These are phyloP conservation scores for Hippoglossus stenolepis DNA, from an alignment of 2,113 vertebrate genomes.

Conservation along the genomic window DNA sequence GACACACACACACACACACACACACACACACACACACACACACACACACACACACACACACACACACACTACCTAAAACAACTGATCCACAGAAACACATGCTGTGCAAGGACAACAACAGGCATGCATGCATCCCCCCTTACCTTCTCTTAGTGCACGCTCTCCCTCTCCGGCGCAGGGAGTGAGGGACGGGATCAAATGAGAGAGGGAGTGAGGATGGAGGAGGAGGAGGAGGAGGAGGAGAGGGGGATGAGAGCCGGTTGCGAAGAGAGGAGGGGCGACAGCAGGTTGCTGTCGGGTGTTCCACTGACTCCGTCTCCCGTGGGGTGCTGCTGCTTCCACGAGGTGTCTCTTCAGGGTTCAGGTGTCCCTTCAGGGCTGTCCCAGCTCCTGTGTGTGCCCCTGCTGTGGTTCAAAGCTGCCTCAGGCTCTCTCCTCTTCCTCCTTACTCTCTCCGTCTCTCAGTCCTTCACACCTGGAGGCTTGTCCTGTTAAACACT, in stretches of 20 bases:
- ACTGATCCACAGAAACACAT: conserved; percentile 50
- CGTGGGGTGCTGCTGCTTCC: conserved; percentile 48
- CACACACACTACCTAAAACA: conserved; percentile 24
- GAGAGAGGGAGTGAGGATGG: conserved; percentile 69
- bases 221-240: conserved; percentile 52
- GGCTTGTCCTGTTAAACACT: conserved; percentile 57
- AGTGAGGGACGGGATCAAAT: conserved; percentile 77
- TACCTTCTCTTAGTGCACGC: conserved; percentile 69
- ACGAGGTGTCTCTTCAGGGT: conserved; percentile 54
- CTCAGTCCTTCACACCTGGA: conserved; percentile 63
- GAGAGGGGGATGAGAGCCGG: conserved; percentile 52
- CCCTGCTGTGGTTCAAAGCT: conserved; percentile 16
- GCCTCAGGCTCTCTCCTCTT: conserved; percentile 3
- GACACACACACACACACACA: conserved; percentile 11
- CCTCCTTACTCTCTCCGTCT: neutral
- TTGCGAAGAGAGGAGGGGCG: conserved; percentile 73
- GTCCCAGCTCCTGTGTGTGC: conserved; percentile 44
- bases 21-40: neutral
- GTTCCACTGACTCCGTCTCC: conserved; percentile 66
- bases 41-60: conserved; percentile 4
- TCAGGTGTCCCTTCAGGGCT: conserved; percentile 66
- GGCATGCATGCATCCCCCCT: conserved; percentile 61
- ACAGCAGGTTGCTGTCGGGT: conserved; percentile 76
- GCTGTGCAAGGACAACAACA: conserved; percentile 64
- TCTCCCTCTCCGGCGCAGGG: conserved; percentile 66